Conservation (phyloP, 1,140 invertebrate genomes). For the Halesus radiatus region DNA sequence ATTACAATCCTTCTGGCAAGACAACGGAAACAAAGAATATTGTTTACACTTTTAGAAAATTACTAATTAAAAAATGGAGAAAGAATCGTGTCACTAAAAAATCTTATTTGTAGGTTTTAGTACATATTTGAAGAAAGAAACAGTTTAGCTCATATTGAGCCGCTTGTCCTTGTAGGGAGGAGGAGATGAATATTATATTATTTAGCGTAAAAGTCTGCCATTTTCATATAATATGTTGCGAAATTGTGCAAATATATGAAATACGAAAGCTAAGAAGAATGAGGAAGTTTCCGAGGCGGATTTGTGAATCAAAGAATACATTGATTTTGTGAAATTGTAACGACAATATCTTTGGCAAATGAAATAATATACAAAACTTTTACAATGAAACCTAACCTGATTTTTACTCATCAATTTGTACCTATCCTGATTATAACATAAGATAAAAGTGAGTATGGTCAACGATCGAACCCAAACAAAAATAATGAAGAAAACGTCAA, state of each 20-base stretch:
- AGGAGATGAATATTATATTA: slow-evolving; percentile 46
- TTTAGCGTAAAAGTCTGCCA: slow-evolving; percentile 50
- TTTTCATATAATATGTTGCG: slow-evolving; percentile 44
- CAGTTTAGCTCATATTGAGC: slow-evolving; percentile 58
- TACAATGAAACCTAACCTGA: slow-evolving; percentile 16
- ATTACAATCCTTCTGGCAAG: slow-evolving; percentile 18
- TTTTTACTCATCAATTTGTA: too few species aligned
- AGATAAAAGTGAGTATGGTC: too few species aligned
- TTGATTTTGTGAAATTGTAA: slow-evolving; percentile 49
- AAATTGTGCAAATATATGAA: slow-evolving; percentile 33
- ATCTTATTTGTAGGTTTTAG: slow-evolving; percentile 54
- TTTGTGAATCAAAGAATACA: slow-evolving; percentile 27
- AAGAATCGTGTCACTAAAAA: slow-evolving; percentile 40
- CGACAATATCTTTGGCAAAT: slow-evolving; percentile 46
- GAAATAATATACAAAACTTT: slow-evolving; percentile 29
- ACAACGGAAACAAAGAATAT: not conserved
- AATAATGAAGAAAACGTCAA: too few species aligned
- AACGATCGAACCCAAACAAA: too few species aligned
- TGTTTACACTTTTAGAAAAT: slow-evolving; percentile 10
- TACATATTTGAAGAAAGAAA: slow-evolving; percentile 53
- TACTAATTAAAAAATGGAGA: not conserved
- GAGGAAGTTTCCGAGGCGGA: not conserved
- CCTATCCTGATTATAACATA: too few species aligned
- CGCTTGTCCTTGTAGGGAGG: slow-evolving; percentile 51
- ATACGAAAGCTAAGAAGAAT: slow-evolving; percentile 7